Evolutionary conservation across 2,888 invertebrate species (phyloP), one percentile per base, ranked within the genome.

Genomic region (Epinotia bilunana): DNA sequence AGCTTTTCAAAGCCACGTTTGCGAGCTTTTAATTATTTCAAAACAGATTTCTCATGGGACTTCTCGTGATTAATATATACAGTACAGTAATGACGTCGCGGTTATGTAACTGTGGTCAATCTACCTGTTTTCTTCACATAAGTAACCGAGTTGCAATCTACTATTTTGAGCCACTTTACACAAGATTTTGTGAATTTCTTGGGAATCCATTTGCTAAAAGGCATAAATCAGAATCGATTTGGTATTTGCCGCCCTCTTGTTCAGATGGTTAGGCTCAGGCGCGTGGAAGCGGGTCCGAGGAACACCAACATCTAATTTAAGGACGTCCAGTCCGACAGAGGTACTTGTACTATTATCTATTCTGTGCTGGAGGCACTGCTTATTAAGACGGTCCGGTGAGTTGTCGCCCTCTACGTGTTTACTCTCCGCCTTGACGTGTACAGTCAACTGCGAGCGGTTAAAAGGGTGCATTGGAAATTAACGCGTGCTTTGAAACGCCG

Each of bases 1-100:
- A 53, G 49, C 53, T 53, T 53, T 65, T 65, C 65, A 65, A 65
- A 65, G 53, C 33, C 53, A 53, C 53, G 33, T 33, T 53, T 53
- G 20, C 28, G 53, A 65, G 49, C 55, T 28, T 53, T 53, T 18
- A 65, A 65, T 65, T 28, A 55, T 33, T 53, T 65, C 12, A 53
- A 23, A 53, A n/a, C 53, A 53, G 18, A 28, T 23, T 64, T 49
- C 28, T 18, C 12, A 16, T 18, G 65, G 11, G 33, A 18, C 23
- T 18, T 6, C 6, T 53, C n/a, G 53, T 53, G 53, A 53, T 53
- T 53, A 53, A 5, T 53, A 6, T 13, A n/a, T 53, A 53, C 39
- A 9, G 39, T 39, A 39, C 39, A 39, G 7, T 9, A 39, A 39
- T 39, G 39, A 39, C 9, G 39, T 39, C 39, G 39, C 9, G 39